phyloP scores from a whole-genome alignment of 2,113 vertebrate species.

The Hystrix brachyura region DNA sequence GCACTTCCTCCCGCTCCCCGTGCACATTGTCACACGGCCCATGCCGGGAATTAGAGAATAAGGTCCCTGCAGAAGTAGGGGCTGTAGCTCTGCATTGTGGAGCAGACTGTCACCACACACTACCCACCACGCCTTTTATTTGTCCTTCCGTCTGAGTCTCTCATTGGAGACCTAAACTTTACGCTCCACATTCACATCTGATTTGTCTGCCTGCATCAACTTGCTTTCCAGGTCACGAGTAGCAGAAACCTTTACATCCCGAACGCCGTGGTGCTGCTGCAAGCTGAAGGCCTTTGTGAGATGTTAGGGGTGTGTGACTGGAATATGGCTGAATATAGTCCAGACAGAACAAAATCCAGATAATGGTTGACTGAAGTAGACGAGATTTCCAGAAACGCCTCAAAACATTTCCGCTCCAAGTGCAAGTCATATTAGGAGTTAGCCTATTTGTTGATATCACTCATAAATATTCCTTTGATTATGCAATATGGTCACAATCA shows the following conservation, averaged over 20 bases:
- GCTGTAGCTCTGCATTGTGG: accelerated
- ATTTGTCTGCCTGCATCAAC: background rate
- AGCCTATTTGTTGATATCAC: background rate
- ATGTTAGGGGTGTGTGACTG: background rate
- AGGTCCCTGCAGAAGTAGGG: background rate
- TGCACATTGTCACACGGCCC: background rate
- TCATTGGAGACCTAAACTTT: background rate
- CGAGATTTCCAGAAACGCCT: background rate
- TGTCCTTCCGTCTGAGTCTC: background rate
- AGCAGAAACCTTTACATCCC: background rate
- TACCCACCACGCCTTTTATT: background rate
- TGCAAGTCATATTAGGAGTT: background rate
- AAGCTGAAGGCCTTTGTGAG: background rate
- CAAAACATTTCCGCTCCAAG: background rate
- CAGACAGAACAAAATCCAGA: slow-evolving; percentile 20
- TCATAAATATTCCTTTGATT: background rate
- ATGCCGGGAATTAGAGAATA: background rate
- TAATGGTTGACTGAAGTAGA: background rate
- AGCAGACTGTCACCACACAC: background rate
- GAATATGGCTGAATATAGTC: background rate
- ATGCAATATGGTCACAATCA: background rate
- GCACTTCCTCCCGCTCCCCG: background rate
- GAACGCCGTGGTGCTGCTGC: background rate
- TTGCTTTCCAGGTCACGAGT: background rate
- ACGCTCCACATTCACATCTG: background rate